A percentile compares a stretch with the other conserved stretches of the same genome.
Evolutionary conservation across 2,888 invertebrate genomes (phyloP).

Genomic region (Stictocephala bisonia): DNA sequence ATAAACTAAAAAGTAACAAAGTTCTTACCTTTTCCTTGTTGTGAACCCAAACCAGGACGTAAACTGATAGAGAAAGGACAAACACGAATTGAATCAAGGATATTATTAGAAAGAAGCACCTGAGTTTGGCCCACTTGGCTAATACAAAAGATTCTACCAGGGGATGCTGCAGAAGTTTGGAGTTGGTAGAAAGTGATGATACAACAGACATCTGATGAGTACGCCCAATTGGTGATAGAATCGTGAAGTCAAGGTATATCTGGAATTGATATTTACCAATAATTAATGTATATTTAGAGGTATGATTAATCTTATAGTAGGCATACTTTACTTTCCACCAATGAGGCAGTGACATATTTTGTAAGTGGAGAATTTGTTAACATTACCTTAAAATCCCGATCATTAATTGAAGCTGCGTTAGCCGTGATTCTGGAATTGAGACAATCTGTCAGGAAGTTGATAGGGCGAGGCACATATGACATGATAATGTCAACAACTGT

Average conservation of each 20-base stretch:
- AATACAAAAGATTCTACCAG: constrained; percentile 70
- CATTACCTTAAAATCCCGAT: constrained; percentile 61
- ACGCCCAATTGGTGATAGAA: constrained; percentile 61
- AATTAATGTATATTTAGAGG: not conserved
- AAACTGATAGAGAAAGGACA: constrained; percentile 67
- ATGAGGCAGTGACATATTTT: too few relatives aligned
- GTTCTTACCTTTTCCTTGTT: constrained; percentile 26
- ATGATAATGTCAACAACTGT: constrained; percentile 69
- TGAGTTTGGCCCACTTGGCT: constrained; percentile 70
- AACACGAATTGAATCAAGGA: constrained; percentile 67
- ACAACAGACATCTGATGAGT: constrained; percentile 69
- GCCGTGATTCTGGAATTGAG: constrained; percentile 68
- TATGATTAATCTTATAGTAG: not conserved
- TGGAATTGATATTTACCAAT: constrained; percentile 62
- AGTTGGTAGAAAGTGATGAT: constrained; percentile 67
- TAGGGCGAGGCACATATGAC: constrained; percentile 68
- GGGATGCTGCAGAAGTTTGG: constrained; percentile 70
- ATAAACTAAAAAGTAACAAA: too few relatives aligned
- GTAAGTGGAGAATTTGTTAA: too few relatives aligned
- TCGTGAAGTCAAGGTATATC: constrained; percentile 68
- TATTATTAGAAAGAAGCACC: constrained; percentile 69
- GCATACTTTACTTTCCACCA: too few relatives aligned
- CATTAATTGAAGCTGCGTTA: constrained; percentile 66
- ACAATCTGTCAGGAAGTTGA: constrained; percentile 68
- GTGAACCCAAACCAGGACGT: constrained; percentile 61